Evolutionary conservation across 1,140 invertebrate species (phyloP), one percentile per base, ranked within the genome.

Genomic region (Drosophila cardini): DNA sequence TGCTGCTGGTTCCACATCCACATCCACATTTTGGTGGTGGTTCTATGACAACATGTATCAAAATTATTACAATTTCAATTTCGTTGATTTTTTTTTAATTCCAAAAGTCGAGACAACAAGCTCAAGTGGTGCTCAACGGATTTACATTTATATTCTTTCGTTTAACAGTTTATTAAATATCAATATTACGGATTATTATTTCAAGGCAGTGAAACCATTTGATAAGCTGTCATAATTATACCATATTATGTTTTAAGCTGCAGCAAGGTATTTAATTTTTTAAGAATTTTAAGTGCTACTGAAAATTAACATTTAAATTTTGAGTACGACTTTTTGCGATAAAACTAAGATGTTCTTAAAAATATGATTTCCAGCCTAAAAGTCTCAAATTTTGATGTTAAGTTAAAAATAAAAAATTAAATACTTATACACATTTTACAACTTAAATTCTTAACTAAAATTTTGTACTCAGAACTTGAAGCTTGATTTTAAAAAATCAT

Each of bases 31-130:
- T 43, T 78, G 40, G 11, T 68, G 57, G 64, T 70, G 57, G 45
- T 11, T 10, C 42, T 21, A 63, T 26, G 13, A 40, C 16, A 3
- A 9, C 45, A 50, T 61, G 45, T 76, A 65, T 72, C 69, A 70
- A 72, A 84, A 73, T 78, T 80, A 74, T 76, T 56, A 68, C 73
- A 74, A 89, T 69, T 79, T 76, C 61, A 77, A 77, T 74, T 77
- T 71, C 76, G 71, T 71, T 75, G 57, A 75, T 86, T 81, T 84
- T 86, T 81, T 84, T 46, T 72, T 56, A 78, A 60, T 78, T 77
- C 36, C 68, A 0, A 48, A 13, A 50, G 30, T 38, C 18, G 45
- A 34, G 57, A 18, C 53, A 36, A 48, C 38, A 26, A 21, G 45
- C 13, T 89, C 63, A 75, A 84, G 73, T 84, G 84, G 42, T 57